Base-by-base conservation (phyloP, 2,888 invertebrate species). In the Anorthoa munda region DNA sequence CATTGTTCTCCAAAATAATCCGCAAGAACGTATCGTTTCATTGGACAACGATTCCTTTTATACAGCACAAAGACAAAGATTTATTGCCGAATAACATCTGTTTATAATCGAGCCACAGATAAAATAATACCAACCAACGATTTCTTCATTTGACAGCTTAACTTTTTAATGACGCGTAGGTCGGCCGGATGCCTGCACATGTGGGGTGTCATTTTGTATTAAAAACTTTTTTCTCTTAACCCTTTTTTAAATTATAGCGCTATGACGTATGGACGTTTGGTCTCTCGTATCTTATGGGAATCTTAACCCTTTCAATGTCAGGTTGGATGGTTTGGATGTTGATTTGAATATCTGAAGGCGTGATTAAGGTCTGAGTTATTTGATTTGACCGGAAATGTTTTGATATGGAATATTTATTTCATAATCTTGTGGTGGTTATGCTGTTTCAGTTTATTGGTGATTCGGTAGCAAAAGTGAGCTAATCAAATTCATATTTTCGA, bases 181-280 rank as follows among this genome's bases (percentile, higher is more conserved):
- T 68, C 75, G 71, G 81, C 88, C 88, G 87, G 88, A 85, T 90
- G 88, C 82, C 77, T 84, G 78, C 88, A 88, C 89, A 92, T 90
- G 91, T 91, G 87, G 83, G 91, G 90, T 91, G 93, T 92, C 92
- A 89, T 89, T 90, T 87, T 85, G 86, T 90, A 91, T 92, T 87
- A 90, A 89, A 61, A 77, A 55, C 92, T 92, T 93, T 95, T 94
- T 95, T 94, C 88, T 93, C 90, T 93, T 92, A 95, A 94, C 95
- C 95, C 94, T 94, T 95, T 87, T 79, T 94, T 92, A 92, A 94
- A 94, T 94, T 94, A 94, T 93, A 91, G 90, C 90, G 88, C 91
- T 90, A 90, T 95, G 94, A 94, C 93, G 94, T 92, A 90, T 87
- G 87, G 68, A 82, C 68, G 74, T 82, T 83, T 61, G 75, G 75